phyloP scores from a whole-genome alignment of 1,140 invertebrate species.

The Rhyacophila brunnea region DNA sequence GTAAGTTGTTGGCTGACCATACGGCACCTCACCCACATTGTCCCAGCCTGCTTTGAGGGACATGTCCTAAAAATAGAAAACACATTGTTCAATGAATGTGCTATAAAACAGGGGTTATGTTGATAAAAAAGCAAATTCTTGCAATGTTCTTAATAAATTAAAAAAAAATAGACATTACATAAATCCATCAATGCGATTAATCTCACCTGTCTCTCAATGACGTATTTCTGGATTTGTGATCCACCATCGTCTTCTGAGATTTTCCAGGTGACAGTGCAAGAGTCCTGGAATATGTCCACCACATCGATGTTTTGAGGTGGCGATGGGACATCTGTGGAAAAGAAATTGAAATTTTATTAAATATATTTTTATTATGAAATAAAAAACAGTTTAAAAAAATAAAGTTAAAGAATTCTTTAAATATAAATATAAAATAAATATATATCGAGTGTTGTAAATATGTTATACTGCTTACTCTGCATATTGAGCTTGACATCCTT shows the following conservation, averaged over 20 bases:
- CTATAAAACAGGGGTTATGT: too few relatives aligned
- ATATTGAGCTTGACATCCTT: conserved; percentile 83
- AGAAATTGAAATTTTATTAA: too few relatives aligned
- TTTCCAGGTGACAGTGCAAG: conserved; percentile 91
- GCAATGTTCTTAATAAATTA: too few relatives aligned
- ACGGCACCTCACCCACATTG: conserved; percentile 71
- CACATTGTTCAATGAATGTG: not conserved
- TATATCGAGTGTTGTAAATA: too few relatives aligned
- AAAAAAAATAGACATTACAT: too few relatives aligned
- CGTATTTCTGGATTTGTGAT: conserved; percentile 83
- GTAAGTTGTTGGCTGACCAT: conserved; percentile 66
- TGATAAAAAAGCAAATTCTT: too few relatives aligned
- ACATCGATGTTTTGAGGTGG: conserved; percentile 88
- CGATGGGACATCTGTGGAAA: conserved; percentile 74
- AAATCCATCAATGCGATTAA: not conserved
- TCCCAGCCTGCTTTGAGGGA: conserved; percentile 76
- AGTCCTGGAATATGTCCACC: conserved; percentile 87
- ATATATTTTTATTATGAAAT: not conserved
- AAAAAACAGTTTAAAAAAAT: too few relatives aligned
- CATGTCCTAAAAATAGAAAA: conserved; percentile 41
- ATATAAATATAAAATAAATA: too few relatives aligned
- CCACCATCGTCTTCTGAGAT: conserved; percentile 92
- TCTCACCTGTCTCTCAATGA: conserved; percentile 91
- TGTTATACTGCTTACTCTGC: conserved; percentile 76
- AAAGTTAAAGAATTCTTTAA: too few relatives aligned